Evolutionary conservation across 2,113 vertebrate species (phyloP), one percentile per base, ranked within the genome.

Genomic region (Solenodon paradoxus): DNA sequence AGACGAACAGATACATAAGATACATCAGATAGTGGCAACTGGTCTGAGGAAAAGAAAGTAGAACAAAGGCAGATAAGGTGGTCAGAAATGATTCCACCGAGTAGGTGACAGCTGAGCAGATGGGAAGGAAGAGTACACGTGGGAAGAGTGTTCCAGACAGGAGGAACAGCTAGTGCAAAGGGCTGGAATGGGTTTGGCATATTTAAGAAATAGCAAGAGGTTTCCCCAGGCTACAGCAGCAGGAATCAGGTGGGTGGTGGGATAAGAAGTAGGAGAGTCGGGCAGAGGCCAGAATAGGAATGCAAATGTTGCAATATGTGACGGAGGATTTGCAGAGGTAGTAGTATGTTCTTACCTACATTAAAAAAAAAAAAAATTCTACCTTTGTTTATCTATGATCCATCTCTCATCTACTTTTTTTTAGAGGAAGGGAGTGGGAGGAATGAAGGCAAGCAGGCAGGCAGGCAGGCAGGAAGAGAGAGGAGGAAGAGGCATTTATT

Each of bases 261-360:
- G 40, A 4, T 28, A 0, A 4, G 24, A 51, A 49, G n/a, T 2
- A 2, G 59, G 30, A 15, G 53, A 19, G 38, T 0, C 1, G 40
- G 30, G 47, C n/a, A 19, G 51, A 72, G 17, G 19, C 13, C 11
- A 20, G 81, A 38, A 42, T 53, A 9, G 4, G 49, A 47, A 10
- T 45, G n/a, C 0, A 0, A 20, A 11, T 28, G 35, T 20, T 30
- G 9, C 17, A 30, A 30, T 17, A 55, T 19, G 51, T 38, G 45
- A 64, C 3, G 19, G 45, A 55, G 15, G 32, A 3, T 42, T 88
- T 84, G 49, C 63, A 83, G 55, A 83, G 32, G 32, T 11, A 47
- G 24, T n/a, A 10, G 45, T 2, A 26, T 1, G 9, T 17, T 84
- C 64, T 92, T 0, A 0, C n/a, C 38, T 7, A 7, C 22, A 16